These are phyloP conservation scores for Threskiornis aethiopicus DNA, from an alignment of 2,797 vertebrate genomes.

Conservation along the genomic window DNA sequence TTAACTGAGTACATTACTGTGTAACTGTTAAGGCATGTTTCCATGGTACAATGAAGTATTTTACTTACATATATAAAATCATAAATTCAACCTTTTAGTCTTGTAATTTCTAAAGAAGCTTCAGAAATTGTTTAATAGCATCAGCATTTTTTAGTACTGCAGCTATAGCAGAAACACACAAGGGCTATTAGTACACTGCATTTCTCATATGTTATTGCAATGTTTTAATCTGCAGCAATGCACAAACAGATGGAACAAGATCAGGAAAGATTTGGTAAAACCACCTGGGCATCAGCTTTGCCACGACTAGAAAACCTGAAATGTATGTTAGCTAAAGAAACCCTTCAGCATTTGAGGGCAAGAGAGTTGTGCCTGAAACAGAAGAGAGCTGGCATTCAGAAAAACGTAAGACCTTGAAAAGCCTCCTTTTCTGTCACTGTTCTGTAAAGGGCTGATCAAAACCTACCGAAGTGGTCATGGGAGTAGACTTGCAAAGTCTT, in stretches of 20 bases:
- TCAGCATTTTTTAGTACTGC: neutral
- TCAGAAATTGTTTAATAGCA: neutral
- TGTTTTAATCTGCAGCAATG: constrained; percentile 80
- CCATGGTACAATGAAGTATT: neutral
- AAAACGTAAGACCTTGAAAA: constrained; percentile 73
- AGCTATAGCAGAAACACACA: neutral
- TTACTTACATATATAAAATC: neutral
- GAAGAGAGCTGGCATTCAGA: constrained; percentile 81
- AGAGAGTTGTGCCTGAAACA: constrained; percentile 89
- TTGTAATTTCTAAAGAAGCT: neutral
- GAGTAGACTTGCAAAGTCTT: neutral
- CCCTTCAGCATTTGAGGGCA: constrained; percentile 90
- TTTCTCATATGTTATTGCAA: neutral
- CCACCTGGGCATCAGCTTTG: constrained; percentile 86
- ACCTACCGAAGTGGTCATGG: neutral
- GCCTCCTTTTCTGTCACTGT: neutral
- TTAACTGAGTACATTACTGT: neutral
- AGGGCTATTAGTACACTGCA: neutral
- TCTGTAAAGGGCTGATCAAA: neutral
- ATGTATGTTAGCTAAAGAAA: constrained; percentile 89
- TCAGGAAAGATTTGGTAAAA: constrained; percentile 84
- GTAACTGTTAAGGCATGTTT: neutral
- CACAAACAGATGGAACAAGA: constrained; percentile 91
- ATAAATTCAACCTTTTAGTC: neutral
- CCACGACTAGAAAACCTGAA: constrained; percentile 89